Conservation (phyloP, 92 coral and sea anemone species). For the Metridium senile region DNA sequence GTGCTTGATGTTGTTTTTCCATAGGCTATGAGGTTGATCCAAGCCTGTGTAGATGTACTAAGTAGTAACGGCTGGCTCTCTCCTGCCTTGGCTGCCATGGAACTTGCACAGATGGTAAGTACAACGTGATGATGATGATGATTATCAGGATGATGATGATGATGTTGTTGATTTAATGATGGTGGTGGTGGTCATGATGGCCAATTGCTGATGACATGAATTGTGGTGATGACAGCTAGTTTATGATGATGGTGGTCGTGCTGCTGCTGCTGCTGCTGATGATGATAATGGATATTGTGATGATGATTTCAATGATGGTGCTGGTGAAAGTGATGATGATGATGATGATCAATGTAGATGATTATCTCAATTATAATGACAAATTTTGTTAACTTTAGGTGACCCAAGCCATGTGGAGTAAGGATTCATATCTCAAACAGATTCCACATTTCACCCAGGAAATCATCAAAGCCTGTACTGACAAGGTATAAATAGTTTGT, state of each 20-base stretch:
- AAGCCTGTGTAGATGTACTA: conserved; percentile 97
- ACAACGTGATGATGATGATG: background rate
- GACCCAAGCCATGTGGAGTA: conserved; percentile 99
- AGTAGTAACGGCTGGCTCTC: conserved; percentile 99
- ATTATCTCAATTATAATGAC: background rate
- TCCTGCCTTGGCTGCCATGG: conserved; percentile 99
- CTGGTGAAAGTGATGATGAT: background rate
- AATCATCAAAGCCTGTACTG: conserved; percentile 84
- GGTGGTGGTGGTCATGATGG: background rate
- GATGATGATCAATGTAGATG: background rate
- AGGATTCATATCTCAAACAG: conserved; percentile 94
- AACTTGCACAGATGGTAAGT: conserved; percentile 96
- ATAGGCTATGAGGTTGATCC: conserved; percentile 97
- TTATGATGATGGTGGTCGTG: background rate
- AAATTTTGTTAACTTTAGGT: conserved; percentile 43
- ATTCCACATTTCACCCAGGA: conserved; percentile 94
- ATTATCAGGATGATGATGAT: background rate
- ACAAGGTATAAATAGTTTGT: conserved; percentile 59
- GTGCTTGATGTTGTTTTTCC: background rate
- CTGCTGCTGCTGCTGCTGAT: background rate
- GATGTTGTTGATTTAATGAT: background rate
- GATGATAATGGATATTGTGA: background rate
- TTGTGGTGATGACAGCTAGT: background rate
- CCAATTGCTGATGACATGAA: background rate
- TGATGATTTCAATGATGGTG: background rate